These are phyloP conservation scores for Numenius arquata DNA, from an alignment of 2,113 vertebrate species.

Conservation along the genomic window DNA sequence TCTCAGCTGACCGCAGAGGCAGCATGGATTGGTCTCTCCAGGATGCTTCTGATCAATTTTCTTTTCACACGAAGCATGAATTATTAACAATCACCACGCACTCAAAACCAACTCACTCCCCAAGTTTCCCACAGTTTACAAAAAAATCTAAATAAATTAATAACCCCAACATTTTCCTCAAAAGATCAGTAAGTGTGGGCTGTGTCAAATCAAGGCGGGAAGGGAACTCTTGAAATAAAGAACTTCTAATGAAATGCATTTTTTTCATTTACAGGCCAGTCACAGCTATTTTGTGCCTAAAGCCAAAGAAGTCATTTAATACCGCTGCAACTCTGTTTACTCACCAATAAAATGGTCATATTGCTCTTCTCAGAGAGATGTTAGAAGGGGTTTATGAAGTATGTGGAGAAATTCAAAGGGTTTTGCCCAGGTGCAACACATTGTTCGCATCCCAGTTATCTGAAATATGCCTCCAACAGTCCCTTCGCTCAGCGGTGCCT, in stretches of 20 bases:
- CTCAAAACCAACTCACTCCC: background rate
- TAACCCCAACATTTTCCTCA: background rate
- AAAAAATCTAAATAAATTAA: background rate
- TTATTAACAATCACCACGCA: background rate
- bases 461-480: background rate
- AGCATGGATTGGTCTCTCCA: conserved; percentile 40
- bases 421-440: background rate
- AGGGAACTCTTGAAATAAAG: background rate
- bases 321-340: rapidly evolving
- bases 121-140: background rate
- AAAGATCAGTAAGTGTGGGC: rapidly evolving
- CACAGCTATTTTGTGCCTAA: background rate
- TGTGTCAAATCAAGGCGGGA: background rate
- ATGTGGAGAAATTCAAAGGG: background rate
- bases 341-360: background rate
- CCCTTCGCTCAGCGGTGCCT: background rate
- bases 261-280: background rate
- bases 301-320: background rate
- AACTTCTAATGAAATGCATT: background rate
- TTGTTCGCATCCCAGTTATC: rapidly evolving
- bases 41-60: conserved; percentile 51
- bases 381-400: background rate
- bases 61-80: background rate
- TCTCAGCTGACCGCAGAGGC: conserved; percentile 24
- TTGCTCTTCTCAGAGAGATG: background rate